phyloP scores from a whole-genome alignment of 2,113 vertebrate genomes.

The Xerus inauris region DNA sequence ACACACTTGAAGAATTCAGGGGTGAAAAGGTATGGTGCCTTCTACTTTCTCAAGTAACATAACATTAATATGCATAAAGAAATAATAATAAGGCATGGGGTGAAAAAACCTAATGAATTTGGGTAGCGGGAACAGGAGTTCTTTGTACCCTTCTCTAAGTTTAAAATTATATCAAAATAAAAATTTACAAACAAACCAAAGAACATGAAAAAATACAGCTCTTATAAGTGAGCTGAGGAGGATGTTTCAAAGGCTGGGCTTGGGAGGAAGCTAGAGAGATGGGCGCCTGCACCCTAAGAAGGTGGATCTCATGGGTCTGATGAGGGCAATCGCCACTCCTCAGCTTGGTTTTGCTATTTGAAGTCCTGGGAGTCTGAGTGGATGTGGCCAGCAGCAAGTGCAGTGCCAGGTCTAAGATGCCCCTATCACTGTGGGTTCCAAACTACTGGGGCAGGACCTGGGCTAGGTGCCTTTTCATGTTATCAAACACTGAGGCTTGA shows the following conservation, averaged over 20 bases:
- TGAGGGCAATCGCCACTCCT: background rate
- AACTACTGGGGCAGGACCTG: background rate
- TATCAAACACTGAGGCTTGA: background rate
- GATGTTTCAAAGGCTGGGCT: background rate
- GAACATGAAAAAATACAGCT: background rate
- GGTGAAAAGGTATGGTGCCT: background rate
- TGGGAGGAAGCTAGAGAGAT: background rate
- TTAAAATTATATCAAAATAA: constrained; percentile 49
- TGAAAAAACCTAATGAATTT: constrained; percentile 1
- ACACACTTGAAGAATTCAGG: background rate
- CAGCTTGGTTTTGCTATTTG: background rate
- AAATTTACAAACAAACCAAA: background rate
- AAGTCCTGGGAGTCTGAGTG: background rate
- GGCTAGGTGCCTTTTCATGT: background rate
- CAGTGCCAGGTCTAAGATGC: background rate
- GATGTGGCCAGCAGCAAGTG: too few relatives aligned
- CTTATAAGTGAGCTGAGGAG: background rate
- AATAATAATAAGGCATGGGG: background rate
- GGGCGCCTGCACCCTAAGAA: rapidly evolving
- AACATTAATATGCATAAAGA: background rate
- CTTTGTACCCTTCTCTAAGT: constrained; percentile 18
- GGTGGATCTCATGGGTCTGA: background rate
- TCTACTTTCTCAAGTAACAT: background rate
- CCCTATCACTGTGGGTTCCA: rapidly evolving
- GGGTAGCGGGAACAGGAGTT: background rate